Evolutionary conservation across 2,888 invertebrate species (phyloP).

Genomic region (Atethmia centrago): DNA sequence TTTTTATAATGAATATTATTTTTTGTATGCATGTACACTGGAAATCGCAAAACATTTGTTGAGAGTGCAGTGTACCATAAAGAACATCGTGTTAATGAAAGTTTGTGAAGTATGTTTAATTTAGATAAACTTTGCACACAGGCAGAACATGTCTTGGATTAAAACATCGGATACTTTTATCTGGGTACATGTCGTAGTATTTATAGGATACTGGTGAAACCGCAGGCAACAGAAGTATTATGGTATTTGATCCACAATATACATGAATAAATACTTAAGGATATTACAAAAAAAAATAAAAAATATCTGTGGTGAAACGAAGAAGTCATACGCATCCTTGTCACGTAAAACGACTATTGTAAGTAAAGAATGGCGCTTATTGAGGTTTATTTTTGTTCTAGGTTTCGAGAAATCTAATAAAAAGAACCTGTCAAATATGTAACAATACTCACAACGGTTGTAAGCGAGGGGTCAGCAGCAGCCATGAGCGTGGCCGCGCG

Average conservation of each 20-base stretch:
- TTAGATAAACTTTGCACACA: background rate
- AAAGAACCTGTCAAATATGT: background rate
- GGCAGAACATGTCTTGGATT: background rate
- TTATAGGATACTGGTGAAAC: background rate
- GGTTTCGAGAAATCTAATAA: background rate
- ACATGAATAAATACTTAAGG: no score
- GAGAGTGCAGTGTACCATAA: background rate
- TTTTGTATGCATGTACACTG: no score
- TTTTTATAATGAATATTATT: no score
- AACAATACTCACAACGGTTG: slow-evolving; percentile 55
- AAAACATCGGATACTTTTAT: background rate
- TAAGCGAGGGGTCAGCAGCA: slow-evolving; percentile 66
- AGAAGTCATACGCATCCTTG: background rate
- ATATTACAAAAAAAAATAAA: no score
- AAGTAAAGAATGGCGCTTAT: background rate
- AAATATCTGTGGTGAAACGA: background rate
- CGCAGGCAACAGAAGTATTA: background rate
- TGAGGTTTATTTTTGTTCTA: background rate
- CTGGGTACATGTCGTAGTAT: background rate
- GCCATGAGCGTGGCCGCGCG: slow-evolving; percentile 90
- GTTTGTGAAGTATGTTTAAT: background rate
- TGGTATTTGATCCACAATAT: no score
- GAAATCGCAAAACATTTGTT: no score
- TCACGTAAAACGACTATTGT: background rate
- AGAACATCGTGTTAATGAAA: background rate